These are phyloP conservation scores for Festucalex cinctus DNA, from an alignment of 2,113 vertebrate genomes.

Conservation along the genomic window DNA sequence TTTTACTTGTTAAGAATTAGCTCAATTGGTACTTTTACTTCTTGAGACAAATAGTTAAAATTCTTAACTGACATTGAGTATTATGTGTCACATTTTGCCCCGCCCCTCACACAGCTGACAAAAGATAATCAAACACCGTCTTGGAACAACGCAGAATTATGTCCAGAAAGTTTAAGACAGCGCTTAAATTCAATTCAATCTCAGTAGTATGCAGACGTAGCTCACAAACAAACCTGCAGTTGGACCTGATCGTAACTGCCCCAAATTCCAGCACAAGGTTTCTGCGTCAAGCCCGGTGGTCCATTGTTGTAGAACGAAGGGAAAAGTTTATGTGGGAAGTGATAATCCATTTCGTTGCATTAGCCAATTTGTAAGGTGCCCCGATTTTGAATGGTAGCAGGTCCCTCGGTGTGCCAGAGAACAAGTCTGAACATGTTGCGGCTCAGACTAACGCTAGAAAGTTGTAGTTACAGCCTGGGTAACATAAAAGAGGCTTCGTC, in stretches of 20 bases:
- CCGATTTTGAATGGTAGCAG: rapidly evolving
- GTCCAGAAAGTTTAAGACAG: not conserved
- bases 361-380: rapidly evolving
- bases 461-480: not conserved
- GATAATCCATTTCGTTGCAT: slow-evolving; percentile 52
- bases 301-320: slow-evolving; percentile 56
- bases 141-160: not conserved
- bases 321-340: slow-evolving; percentile 64
- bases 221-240: slow-evolving; percentile 45
- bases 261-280: slow-evolving; percentile 39
- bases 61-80: not conserved
- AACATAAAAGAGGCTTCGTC: not conserved
- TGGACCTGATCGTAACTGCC: slow-evolving; percentile 51
- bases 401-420: not conserved
- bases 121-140: not conserved
- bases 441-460: not conserved
- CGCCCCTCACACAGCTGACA: not conserved
- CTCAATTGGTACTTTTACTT: not conserved
- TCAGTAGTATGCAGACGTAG: not conserved
- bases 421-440: slow-evolving; percentile 32
- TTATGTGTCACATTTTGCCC: not conserved
- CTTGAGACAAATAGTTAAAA: not conserved
- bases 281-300: slow-evolving; percentile 32
- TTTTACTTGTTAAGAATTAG: not conserved
- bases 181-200: not conserved